These are phyloP conservation scores for Heteromormyrus szaboi DNA, from an alignment of 2,797 vertebrate genomes.

Conservation along the genomic window DNA sequence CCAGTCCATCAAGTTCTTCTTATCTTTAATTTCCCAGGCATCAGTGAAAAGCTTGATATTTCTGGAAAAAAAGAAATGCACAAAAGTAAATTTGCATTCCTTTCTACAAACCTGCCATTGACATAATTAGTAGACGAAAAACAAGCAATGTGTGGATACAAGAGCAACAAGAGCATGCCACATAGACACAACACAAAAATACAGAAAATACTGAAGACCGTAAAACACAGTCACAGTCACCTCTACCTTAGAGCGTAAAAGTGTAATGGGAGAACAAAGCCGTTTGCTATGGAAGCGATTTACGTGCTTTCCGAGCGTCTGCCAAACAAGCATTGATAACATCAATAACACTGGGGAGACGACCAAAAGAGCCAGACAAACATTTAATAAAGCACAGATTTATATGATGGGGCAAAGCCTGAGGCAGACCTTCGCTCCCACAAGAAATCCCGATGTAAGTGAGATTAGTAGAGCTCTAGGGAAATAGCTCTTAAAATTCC, in stretches of 20 bases:
- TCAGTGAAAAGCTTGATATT: slow-evolving; percentile 51
- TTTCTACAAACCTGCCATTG: neutral
- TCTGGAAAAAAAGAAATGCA: slow-evolving; percentile 42
- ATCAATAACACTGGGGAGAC: slow-evolving; percentile 11
- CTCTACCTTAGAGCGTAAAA: neutral
- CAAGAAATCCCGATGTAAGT: neutral
- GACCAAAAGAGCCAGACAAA: slow-evolving; percentile 42
- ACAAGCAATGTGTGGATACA: neutral
- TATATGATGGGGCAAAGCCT: neutral
- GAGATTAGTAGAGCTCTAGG: slow-evolving; percentile 12
- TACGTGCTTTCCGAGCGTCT: neutral
- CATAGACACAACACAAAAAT: neutral
- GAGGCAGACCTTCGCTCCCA: neutral
- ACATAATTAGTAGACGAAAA: neutral
- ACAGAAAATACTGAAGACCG: neutral
- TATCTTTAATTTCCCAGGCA: slow-evolving; percentile 55
- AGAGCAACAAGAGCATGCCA: neutral
- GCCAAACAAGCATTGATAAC: slow-evolving; percentile 11
- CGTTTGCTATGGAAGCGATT: neutral
- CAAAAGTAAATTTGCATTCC: neutral
- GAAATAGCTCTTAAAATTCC: slow-evolving; percentile 1
- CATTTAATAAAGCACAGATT: slow-evolving; percentile 57
- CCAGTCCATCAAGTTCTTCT: slow-evolving; percentile 53
- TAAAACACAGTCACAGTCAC: neutral
- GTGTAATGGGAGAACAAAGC: neutral